phyloP scores from a whole-genome alignment of 53 echinoderm and acorn worm species.

The Actinopyga echinites region DNA sequence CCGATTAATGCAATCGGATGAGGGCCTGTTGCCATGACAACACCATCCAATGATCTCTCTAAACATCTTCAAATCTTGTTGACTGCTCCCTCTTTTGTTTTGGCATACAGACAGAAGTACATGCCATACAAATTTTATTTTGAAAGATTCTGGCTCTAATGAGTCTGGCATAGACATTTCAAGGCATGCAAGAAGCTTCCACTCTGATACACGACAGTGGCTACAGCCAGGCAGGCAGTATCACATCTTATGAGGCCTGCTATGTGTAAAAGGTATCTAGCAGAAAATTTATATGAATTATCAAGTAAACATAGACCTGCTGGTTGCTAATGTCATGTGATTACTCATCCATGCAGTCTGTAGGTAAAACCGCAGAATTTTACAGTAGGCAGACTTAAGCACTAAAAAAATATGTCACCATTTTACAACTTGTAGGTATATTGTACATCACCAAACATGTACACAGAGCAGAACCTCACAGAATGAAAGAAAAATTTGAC shows the following conservation, averaged over 20 bases:
- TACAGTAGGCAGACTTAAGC: too few species aligned
- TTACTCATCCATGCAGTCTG: too few species aligned
- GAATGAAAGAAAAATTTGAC: too few species aligned
- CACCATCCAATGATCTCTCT: conserved; percentile 18
- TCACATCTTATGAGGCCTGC: neutral
- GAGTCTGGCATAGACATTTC: neutral
- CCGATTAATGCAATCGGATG: conserved; percentile 7
- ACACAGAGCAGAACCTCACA: too few species aligned
- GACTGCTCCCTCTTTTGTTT: conserved; percentile 21
- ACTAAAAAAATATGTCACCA: too few species aligned
- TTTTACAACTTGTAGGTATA: too few species aligned
- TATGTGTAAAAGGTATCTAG: too few species aligned
- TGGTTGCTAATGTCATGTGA: too few species aligned
- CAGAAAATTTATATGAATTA: too few species aligned
- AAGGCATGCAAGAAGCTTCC: neutral
- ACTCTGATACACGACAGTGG: neutral
- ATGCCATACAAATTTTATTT: neutral
- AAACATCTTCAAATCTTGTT: conserved; percentile 17
- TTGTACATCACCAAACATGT: too few species aligned
- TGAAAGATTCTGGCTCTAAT: neutral
- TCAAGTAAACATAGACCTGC: too few species aligned
- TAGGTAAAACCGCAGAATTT: too few species aligned
- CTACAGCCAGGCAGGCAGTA: neutral
- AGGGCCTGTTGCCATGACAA: conserved; percentile 1
- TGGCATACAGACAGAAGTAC: neutral